phyloP scores from a whole-genome alignment of 2,888 invertebrate species.

The Ophion slaviceki region DNA sequence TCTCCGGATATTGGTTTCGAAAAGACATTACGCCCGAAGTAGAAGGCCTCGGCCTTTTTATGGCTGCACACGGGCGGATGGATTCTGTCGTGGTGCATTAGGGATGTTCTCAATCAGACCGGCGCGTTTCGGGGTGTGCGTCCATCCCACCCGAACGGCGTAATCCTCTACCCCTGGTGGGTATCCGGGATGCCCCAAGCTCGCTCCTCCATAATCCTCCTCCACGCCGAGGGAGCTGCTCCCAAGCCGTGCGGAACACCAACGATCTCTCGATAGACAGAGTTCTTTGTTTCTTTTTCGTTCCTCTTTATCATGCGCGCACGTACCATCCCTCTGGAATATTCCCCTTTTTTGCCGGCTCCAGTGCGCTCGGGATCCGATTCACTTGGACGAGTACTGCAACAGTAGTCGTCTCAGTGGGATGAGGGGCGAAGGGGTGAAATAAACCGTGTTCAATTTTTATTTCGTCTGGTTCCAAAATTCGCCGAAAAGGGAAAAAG shows the following conservation, averaged over 20 bases:
- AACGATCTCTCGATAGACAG: slow-evolving; percentile 64
- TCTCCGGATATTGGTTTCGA: slow-evolving; percentile 58
- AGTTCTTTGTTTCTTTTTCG: slow-evolving; percentile 68
- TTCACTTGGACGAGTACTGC: too few relatives aligned
- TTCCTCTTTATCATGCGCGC: slow-evolving; percentile 45
- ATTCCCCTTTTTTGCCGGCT: too few relatives aligned
- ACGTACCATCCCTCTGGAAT: neutral
- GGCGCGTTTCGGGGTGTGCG: slow-evolving; percentile 77
- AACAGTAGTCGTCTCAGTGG: too few relatives aligned
- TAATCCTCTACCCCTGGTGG: slow-evolving; percentile 78
- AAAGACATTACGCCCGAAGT: slow-evolving; percentile 77
- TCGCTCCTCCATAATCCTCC: slow-evolving; percentile 79
- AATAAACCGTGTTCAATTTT: too few relatives aligned
- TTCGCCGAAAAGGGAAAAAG: too few relatives aligned
- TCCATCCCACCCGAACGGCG: slow-evolving; percentile 76
- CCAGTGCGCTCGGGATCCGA: too few relatives aligned
- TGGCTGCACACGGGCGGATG: slow-evolving; percentile 83
- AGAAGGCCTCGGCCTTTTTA: slow-evolving; percentile 74
- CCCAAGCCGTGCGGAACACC: slow-evolving; percentile 36
- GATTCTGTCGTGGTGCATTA: slow-evolving; percentile 85
- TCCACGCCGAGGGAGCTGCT: slow-evolving; percentile 67
- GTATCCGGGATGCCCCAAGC: slow-evolving; percentile 67
- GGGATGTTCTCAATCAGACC: slow-evolving; percentile 85
- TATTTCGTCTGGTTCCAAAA: too few relatives aligned
- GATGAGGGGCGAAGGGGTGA: too few relatives aligned